Percentiles rank a stretch among this genome's conserved stretches.
These are phyloP conservation scores for Aquatica leii DNA, from an alignment of 2,888 invertebrate genomes.

Conservation along the genomic window DNA sequence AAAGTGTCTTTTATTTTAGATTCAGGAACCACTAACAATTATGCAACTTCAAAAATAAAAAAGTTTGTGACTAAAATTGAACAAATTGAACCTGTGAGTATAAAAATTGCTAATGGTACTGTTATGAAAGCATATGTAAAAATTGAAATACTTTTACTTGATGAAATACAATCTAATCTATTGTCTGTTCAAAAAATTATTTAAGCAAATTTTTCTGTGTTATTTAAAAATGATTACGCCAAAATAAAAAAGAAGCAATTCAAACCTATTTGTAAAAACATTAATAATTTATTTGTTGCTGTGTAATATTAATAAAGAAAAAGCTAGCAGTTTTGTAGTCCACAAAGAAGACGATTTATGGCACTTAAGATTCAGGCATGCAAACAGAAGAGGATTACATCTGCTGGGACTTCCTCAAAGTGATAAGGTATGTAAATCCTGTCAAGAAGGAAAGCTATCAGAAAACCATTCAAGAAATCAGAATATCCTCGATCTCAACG, in stretches of 20 bases:
- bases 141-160: background rate
- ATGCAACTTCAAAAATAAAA: background rate
- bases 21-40: background rate
- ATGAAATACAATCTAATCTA: background rate
- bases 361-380: no score
- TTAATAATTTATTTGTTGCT: background rate
- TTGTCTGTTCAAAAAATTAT: background rate
- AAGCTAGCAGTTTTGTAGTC: no score
- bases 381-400: no score
- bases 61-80: background rate
- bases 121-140: background rate
- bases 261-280: background rate
- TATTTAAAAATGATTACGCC: no score
- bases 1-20: no score
- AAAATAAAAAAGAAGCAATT: background rate
- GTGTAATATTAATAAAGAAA: background rate
- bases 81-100: background rate
- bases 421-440: background rate
- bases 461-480: no score
- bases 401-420: no score
- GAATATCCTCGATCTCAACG: no score
- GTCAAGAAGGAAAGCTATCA: background rate
- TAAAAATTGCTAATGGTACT: conserved; percentile 1
- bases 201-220: background rate
- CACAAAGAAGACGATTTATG: no score